Base-by-base conservation (phyloP, 2,113 vertebrate genomes). In the Sciurus niger region DNA sequence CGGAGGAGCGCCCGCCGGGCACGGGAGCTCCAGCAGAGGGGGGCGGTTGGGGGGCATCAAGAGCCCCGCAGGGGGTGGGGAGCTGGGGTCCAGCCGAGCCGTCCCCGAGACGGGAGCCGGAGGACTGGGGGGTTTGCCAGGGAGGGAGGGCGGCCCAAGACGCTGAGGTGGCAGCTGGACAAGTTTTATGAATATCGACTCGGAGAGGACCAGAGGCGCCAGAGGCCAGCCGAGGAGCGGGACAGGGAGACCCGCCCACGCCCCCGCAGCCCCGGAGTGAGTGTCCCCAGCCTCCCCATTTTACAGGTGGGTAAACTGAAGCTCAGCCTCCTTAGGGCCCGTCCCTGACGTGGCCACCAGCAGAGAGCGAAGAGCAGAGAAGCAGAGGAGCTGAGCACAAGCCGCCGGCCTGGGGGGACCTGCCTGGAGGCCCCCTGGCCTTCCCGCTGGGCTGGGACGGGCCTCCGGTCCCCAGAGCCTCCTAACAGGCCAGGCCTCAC, bases 1-100 rank as follows among this genome's bases (percentile, higher is more conserved):
- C 90, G 53, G 83, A 65, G 68, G 37, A 48, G 65, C 43, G 18
- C 6, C n/a, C 17, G 76, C 32, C 10, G 46, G 17, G 65, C 16
- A 2, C 12, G 63, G 32, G 51, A 11, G 25, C 22, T 8, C 12
- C 24, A 55, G 1, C 4, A 28, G 10, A 40, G 30, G 5, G 34
- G 13, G 53, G 30, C 48, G 6, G 28, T 24, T 43, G 25, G 43
- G 68, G 34, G 11, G 48, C 13, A 10, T 78, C 40, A 40, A 40
- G 40, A 40, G 40, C 40, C 40, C 46, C 6, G 20, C 14, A 89
- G 79, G 30, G 40, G 40, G 22, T 16, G 58, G 34, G 72, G 55
- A 92, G 87, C 37, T 65, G 78, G 82, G 87, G 77, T 67, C 65
- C 79, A 2, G 30, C 77, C 84, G 60, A 93, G 55, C 80, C 72